Base-by-base conservation (phyloP, 2,113 vertebrate genomes). In the Lepisosteus oculatus region DNA sequence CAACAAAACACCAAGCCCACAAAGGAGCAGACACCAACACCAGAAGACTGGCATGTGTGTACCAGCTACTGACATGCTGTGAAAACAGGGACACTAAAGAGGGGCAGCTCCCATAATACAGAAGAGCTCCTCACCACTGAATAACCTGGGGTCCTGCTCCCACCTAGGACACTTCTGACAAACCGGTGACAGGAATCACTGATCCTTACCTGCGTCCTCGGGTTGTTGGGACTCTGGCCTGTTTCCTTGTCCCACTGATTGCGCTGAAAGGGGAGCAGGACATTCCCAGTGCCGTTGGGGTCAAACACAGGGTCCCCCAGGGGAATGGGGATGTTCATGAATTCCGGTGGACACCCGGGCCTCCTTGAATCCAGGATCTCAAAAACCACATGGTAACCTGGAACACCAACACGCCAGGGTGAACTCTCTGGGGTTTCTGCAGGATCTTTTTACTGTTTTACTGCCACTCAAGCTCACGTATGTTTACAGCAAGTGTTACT, bases 171-270 rank as follows among this genome's bases (percentile, higher is more conserved):
- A 29, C 17, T 29, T 29, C 17, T 29, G 17, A 29, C 17, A 1
- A 29, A 1, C 17, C 17, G 17, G 17, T 29, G 17, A 29, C 17
- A 29, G 17, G 17, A 29, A 29, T 29, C 17, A 29, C 17, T 29
- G 17, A 29, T 29, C 42, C 2, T 67, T 74, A 85, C 89, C 94
- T 93, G 93, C 42, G 85, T 90, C 9, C 97, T 90, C 72, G 97
- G 97, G 67, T 89, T 95, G 79, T 94, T 95, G 72, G 97, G 97
- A 72, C 96, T 97, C 79, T 89, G 90, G 12, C 97, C 95, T 0
- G 95, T 94, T 54, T 80, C 80, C 0, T 55, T 76, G 6, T 92
- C 92, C 96, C 96, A 99, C 0, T 62, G 80, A 63, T 87, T 89
- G 68, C 97, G 92, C 79, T 95, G 94, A 76, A 95, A 95, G 44